Percentiles rank a stretch among this genome's conserved stretches.
Evolutionary conservation across 2,888 invertebrate genomes (phyloP).

Genomic region (Drosophila pseudotakahashii): DNA sequence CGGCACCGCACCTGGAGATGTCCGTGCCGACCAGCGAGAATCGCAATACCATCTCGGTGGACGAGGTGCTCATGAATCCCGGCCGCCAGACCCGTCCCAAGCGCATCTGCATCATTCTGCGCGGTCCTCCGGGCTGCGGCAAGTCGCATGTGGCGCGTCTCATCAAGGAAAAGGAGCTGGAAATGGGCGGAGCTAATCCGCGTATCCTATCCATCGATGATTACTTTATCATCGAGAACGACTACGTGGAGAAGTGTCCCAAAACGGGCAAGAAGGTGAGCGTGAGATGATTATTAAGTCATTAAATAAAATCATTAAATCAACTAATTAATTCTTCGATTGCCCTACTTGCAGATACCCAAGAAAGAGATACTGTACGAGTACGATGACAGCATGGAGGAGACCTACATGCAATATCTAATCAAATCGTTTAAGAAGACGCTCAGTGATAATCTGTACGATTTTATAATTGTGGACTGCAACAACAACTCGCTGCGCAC

Average conservation of each 20-base stretch:
- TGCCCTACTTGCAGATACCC: slow-evolving; percentile 80
- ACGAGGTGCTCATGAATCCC: slow-evolving; percentile 92
- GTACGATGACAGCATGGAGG: slow-evolving; percentile 93
- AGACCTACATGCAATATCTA: slow-evolving; percentile 91
- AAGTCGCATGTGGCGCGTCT: slow-evolving; percentile 95
- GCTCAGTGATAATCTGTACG: slow-evolving; percentile 94
- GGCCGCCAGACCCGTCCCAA: slow-evolving; percentile 91
- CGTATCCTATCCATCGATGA: slow-evolving; percentile 97
- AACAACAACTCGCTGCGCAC: slow-evolving; percentile 92
- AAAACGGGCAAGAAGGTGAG: slow-evolving; percentile 83
- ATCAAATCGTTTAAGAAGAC: slow-evolving; percentile 96
- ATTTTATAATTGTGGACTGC: slow-evolving; percentile 96
- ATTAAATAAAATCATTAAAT: no score
- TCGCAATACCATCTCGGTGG: slow-evolving; percentile 88
- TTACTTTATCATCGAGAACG: slow-evolving; percentile 96
- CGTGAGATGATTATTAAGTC: not conserved
- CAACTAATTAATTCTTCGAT: not conserved
- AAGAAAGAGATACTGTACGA: slow-evolving; percentile 87
- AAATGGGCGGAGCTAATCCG: slow-evolving; percentile 94
- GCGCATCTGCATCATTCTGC: slow-evolving; percentile 92
- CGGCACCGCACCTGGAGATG: slow-evolving; percentile 68
- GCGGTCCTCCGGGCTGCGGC: slow-evolving; percentile 97
- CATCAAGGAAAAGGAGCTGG: slow-evolving; percentile 92
- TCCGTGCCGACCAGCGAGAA: slow-evolving; percentile 79
- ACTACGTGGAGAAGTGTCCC: slow-evolving; percentile 86